Conservation (phyloP, 2,888 invertebrate species). For the Drosophila fungiperda region DNA sequence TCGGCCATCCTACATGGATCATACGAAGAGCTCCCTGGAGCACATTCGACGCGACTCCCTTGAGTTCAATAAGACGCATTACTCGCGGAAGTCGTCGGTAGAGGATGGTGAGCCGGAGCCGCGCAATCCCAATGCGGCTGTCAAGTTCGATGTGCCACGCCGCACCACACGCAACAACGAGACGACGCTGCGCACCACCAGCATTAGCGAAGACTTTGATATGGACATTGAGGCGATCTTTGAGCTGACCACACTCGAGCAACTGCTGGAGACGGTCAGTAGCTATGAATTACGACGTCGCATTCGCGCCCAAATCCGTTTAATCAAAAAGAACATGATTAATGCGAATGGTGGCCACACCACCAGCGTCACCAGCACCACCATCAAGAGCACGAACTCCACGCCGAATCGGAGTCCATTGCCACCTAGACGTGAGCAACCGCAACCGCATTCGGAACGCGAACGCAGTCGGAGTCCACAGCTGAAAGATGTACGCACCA, state of each 20-base stretch:
- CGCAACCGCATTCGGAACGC: conserved; percentile 20
- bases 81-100: conserved; percentile 79
- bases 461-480: conserved; percentile 60
- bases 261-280: conserved; percentile 90
- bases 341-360: conserved; percentile 82
- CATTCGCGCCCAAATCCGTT: conserved; percentile 91
- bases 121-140: conserved; percentile 86
- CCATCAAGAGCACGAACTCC: conserved; percentile 35
- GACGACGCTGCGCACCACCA: conserved; percentile 75
- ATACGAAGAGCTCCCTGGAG: conserved; percentile 84
- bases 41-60: conserved; percentile 84
- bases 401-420: conserved; percentile 49
- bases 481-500: conserved; percentile 26
- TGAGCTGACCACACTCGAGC: conserved; percentile 89
- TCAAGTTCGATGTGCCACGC: conserved; percentile 89
- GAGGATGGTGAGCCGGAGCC: conserved; percentile 84
- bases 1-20: conserved; percentile 85
- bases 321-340: conserved; percentile 89
- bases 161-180: conserved; percentile 85
- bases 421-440: conserved; percentile 32
- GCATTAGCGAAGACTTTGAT: conserved; percentile 83
- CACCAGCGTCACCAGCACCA: conserved; percentile 47
- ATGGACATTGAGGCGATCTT: conserved; percentile 89
- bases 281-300: conserved; percentile 92
- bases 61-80: conserved; percentile 82